These are phyloP conservation scores for Eolophus roseicapilla DNA, from an alignment of 2,113 vertebrate species.

Conservation along the genomic window DNA sequence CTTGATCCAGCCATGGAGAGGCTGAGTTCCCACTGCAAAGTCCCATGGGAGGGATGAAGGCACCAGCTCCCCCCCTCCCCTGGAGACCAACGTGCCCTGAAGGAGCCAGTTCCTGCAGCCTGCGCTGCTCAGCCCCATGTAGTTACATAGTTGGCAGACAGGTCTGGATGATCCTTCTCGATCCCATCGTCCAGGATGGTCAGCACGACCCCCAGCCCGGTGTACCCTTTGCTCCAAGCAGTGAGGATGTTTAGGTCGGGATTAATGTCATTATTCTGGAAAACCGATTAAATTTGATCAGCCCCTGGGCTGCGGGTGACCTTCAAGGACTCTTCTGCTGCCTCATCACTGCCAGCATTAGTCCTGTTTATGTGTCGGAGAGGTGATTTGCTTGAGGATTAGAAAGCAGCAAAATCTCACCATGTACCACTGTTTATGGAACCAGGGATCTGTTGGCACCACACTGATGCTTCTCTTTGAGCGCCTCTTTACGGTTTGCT, in stretches of 20 bases:
- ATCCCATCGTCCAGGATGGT: slow-evolving; percentile 94
- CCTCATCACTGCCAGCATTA: neutral
- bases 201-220: slow-evolving; percentile 88
- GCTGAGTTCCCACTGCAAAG: neutral
- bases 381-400: neutral
- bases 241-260: slow-evolving; percentile 88
- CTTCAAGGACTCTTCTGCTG: neutral
- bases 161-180: slow-evolving; percentile 93
- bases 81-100: rapidly evolving
- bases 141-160: slow-evolving; percentile 90
- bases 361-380: rapidly evolving
- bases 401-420: slow-evolving; percentile 28
- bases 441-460: slow-evolving; percentile 75
- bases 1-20: neutral
- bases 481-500: slow-evolving; percentile 68
- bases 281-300: neutral
- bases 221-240: slow-evolving; percentile 91
- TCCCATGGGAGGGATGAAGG: rapidly evolving
- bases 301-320: neutral
- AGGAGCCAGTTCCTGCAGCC: neutral
- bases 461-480: slow-evolving; percentile 1
- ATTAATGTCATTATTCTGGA: slow-evolving; percentile 81
- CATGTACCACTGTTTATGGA: slow-evolving; percentile 81
- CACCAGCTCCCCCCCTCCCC: neutral
- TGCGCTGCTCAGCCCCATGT: rapidly evolving